A percentile compares a stretch with the other conserved stretches of the same genome.
These are phyloP conservation scores for Liposcelis brunnea DNA, from an alignment of 2,888 invertebrate genomes.

Conservation along the genomic window DNA sequence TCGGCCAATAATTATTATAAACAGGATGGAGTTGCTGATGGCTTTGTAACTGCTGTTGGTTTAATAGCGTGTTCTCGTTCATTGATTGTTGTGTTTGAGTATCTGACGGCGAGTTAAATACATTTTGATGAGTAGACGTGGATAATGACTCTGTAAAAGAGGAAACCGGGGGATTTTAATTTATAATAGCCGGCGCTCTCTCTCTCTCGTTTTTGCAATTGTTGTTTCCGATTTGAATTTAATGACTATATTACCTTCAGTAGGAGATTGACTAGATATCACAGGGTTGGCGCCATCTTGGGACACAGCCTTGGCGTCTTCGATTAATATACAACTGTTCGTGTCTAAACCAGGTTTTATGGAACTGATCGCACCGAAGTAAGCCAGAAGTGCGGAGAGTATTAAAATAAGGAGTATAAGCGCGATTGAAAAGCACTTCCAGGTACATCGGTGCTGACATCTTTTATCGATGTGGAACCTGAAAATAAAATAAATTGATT, in stretches of 20 bases:
- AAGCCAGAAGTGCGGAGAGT: conserved; percentile 82
- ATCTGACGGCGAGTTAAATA: conserved; percentile 1
- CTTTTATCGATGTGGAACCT: conserved; percentile 89
- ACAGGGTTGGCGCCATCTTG: conserved; percentile 64
- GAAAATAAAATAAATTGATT: conserved; percentile 81
- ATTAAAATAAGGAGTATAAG: conserved; percentile 81
- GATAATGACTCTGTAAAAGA: conserved; percentile 1
- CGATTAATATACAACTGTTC: conserved; percentile 76
- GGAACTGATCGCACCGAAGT: conserved; percentile 85
- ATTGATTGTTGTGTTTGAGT: conserved; percentile 2
- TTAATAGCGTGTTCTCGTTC: conserved; percentile 3
- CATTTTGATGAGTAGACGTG: not conserved
- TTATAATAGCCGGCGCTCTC: too few relatives aligned
- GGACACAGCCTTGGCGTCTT: conserved; percentile 74
- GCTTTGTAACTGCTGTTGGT: conserved; percentile 7
- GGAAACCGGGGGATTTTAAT: conserved; percentile 2
- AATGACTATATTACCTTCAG: conserved; percentile 55
- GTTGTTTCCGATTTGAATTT: too few relatives aligned
- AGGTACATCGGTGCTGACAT: conserved; percentile 85
- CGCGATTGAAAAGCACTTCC: conserved; percentile 90
- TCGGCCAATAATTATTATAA: conserved; percentile 44
- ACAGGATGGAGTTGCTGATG: conserved; percentile 12
- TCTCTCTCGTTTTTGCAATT: too few relatives aligned
- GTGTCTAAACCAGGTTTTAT: conserved; percentile 78
- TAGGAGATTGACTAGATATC: conserved; percentile 47